Evolutionary conservation across 1,140 invertebrate genomes (phyloP), one percentile per base, ranked within the genome.

Genomic region (Orius insidiosus): DNA sequence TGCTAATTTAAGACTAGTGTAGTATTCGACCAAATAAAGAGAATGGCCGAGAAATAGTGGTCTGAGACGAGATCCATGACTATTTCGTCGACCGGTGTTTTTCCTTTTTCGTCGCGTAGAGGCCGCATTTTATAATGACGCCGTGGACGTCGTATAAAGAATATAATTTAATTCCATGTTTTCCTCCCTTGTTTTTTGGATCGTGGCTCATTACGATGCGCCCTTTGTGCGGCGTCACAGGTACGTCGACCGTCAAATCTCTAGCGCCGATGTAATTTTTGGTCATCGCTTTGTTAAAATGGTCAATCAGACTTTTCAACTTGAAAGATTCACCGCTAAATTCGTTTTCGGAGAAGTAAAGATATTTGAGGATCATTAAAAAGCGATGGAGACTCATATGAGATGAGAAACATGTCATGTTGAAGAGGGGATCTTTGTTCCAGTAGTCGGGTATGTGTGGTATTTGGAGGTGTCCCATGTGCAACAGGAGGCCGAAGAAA

Each of bases 181-280:
- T 18, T 11, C 41, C 41, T n/a, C 41, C 41, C 11, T 43, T 43
- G 10, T 30, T 30, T 24, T 30, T 18, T 2, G 41, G 41, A 16
- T 43, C 41, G 41, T 43, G 41, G 31, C 41, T 43, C 41, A 43
- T n/a, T n/a, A 43, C 41, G 41, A 43, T 30, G 18, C 41, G 41
- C 8, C 41, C 41, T 32, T 43, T 43, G 41, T 43, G 41, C 19
- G 31, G 31, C 18, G 41, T 43, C 10, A 43, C 31, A n/a, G 41
- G 41, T n/a, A 43, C 41, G 41, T 43, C 41, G 3, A 43, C 18
- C 2, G 41, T 43, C 41, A 43, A 18, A 15, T 43, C 41, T 31
- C 24, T 43, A 9, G 19, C 10, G 3, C 18, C 18, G 10, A 15
- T 10, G 24, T 43, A 43, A 6, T 30, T 30, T 7, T 18, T n/a